Conservation (phyloP, 2,113 vertebrate species). For the Calidris pygmaea region DNA sequence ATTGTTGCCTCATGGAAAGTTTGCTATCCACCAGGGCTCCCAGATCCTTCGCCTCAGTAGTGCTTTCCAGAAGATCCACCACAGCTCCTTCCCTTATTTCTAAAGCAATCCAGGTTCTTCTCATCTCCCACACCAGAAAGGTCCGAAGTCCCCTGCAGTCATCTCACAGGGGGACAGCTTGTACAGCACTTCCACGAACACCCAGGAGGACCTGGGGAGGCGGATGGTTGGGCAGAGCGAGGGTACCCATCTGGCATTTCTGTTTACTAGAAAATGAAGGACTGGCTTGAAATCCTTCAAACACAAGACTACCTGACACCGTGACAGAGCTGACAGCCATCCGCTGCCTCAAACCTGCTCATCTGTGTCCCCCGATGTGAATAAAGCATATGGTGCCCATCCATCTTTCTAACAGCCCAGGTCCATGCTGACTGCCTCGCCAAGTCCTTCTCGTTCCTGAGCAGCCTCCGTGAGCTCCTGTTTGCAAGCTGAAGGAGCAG, state of each 20-base stretch:
- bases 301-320: background rate
- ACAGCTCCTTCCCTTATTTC: background rate
- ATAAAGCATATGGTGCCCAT: background rate
- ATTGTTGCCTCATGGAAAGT: too few species aligned
- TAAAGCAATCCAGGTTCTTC: background rate
- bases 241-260: background rate
- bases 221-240: background rate
- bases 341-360: background rate
- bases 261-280: background rate
- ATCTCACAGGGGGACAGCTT: background rate
- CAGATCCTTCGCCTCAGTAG: too few species aligned
- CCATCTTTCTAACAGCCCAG: background rate
- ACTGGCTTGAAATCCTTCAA: background rate
- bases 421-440: background rate
- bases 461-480: background rate
- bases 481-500: background rate
- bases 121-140: background rate
- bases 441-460: background rate
- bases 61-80: too few species aligned
- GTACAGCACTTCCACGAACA: fast-evolving
- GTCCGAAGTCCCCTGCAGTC: background rate
- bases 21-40: too few species aligned
- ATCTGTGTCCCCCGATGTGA: background rate
- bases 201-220: background rate
- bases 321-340: background rate